Base-by-base conservation (phyloP, 2,113 vertebrate species). In the Polypterus bichir region DNA sequence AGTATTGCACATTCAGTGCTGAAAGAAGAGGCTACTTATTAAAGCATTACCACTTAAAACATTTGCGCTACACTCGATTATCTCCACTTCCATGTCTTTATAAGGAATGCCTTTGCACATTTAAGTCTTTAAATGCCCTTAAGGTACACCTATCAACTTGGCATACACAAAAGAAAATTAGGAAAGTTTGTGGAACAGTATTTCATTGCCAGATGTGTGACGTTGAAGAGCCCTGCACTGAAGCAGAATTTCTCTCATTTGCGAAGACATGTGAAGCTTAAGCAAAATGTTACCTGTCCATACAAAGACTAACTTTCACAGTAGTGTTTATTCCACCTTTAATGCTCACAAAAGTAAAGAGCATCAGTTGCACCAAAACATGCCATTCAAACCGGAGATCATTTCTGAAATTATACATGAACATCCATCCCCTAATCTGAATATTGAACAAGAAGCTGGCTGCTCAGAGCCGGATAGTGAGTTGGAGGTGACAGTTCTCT, bases 291-390 rank as follows among this genome's bases (percentile, higher is more conserved):
- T 27, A 27, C 27, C 47, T 65, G 59, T 65, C 64, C 64, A 5
- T 65, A 56, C 49, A 61, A 47, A 65, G 52, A 10, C 55, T 65
- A 65, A 3, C 3, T 65, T 61, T 65, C n/a, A 65, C 44, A 65
- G 47, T 46, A 47, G 64, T 65, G 59, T 60, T 44, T 54, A 60
- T 47, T 46, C 46, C 11, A 56, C 61, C 44, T 62, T 62, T 9
- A 62, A 62, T 62, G 44, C 49, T 44, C 49, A 60, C 49, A 54
- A 48, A 60, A n/a, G n/a, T n/a, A n/a, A n/a, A 9, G 44, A 11
- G n/a, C 64, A 65, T 27, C 27, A 27, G 27, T 27, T 27, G 27
- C 27, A 27, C 27, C 27, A 27, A 27, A 27, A 27, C 27, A 27
- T 27, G 27, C 27, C 27, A 27, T 27, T 27, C 27, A 27, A 27